Base-by-base conservation (phyloP, 1,140 invertebrate species). In the Arion vulgaris region DNA sequence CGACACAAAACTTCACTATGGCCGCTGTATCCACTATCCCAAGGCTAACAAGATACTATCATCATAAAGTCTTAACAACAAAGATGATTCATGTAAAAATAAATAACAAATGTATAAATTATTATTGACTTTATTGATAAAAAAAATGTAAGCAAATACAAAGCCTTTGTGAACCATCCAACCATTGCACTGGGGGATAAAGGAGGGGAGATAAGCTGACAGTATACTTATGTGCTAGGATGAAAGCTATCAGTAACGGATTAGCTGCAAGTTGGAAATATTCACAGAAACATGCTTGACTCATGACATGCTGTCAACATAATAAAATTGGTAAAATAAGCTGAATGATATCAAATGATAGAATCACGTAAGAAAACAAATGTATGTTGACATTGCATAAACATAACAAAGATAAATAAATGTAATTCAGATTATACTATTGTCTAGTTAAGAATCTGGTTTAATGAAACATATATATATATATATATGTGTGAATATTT, bases 121-220 rank as follows among this genome's bases (percentile, higher is more conserved):
- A 23, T 71, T 36, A 28, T 71, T 39, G 38, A 28, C n/a, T 38
- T 71, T 71, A 71, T 71, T 71, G 68, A 71, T 39, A n/a, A 34
- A 28, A n/a, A 68, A 68, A 68, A 68, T 68, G 49, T 80, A 85
- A 85, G 84, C 84, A 83, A 85, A 85, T 85, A 85, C 81, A 85
- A 85, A 85, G 83, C 77, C 72, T 77, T 34, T 82, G 81, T 85
- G 81, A 82, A 83, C 80, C 84, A 71, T 71, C 57, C 80, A 68
- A 82, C 49, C 75, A 69, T 77, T 71, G 71, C 39, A 49, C 78
- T 69, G n/a, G 81, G 74, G 72, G 74, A 78, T 17, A 19, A 41
- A 68, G 28, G 32, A 36, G 49, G 17, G 66, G 66, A 45, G 49
- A 39, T 13, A 39, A 68, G 5, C 28, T 51, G 28, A 23, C 26